Conservation (phyloP, 2,888 invertebrate genomes). For the Torymus tubicola region DNA sequence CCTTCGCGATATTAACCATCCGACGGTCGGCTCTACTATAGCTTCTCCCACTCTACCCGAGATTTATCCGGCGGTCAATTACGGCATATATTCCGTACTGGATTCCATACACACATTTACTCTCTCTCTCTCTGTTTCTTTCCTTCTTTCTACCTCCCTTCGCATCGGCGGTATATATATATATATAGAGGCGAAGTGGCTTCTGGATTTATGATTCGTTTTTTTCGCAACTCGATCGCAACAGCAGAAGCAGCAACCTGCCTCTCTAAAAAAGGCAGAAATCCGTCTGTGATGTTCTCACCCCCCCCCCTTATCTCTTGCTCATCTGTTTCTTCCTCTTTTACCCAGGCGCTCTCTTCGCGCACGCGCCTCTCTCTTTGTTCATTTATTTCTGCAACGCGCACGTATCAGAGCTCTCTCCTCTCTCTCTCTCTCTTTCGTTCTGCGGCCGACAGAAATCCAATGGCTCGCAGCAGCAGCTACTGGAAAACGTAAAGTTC, state of each 20-base stretch:
- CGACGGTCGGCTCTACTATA: neutral
- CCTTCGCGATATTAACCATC: no score
- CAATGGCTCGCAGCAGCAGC: slow-evolving; percentile 54
- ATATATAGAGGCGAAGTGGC: neutral
- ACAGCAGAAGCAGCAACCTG: neutral
- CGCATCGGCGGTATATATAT: no score
- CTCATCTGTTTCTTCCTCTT: slow-evolving; percentile 48
- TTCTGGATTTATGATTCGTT: slow-evolving; percentile 49
- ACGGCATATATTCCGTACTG: slow-evolving; percentile 22
- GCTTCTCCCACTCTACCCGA: neutral
- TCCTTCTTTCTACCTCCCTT: no score
- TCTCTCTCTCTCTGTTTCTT: no score
- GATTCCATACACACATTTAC: slow-evolving; percentile 39
- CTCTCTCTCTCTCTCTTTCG: slow-evolving; percentile 26
- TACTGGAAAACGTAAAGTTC: slow-evolving; percentile 59
- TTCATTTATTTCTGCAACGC: slow-evolving; percentile 51
- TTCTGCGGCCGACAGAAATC: slow-evolving; percentile 57
- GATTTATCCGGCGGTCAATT: slow-evolving; percentile 49
- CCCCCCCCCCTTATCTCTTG: slow-evolving; percentile 32
- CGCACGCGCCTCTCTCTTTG: slow-evolving; percentile 41
- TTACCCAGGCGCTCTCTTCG: neutral
- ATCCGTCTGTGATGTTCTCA: slow-evolving; percentile 51
- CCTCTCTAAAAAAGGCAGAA: slow-evolving; percentile 2
- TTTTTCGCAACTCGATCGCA: slow-evolving; percentile 1
- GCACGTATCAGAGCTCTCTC: neutral